Base-by-base conservation (phyloP, 2,113 vertebrate genomes). In the Corapipo altera region DNA sequence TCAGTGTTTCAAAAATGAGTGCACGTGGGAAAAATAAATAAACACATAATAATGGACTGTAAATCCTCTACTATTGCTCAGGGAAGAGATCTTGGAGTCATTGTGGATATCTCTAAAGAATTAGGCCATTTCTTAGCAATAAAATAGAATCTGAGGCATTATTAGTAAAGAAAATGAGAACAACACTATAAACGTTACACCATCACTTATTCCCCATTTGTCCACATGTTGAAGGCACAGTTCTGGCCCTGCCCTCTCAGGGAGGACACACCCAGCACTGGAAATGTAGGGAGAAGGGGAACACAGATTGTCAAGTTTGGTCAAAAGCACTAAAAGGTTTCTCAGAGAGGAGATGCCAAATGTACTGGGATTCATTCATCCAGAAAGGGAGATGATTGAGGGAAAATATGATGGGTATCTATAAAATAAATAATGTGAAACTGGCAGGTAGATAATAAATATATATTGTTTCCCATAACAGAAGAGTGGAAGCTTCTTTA, bases 151-250 rank as follows among this genome's bases (percentile, higher is more conserved):
- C 65, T 65, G 58, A 85, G 75, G 30, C 12, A 37, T 75, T 93
- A 64, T 82, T 82, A 88, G 11, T 75, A 59, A 85, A 90, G 41
- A 33, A 76, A 86, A 75, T 88, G 41, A 83, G 54, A 73, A 71
- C 33, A 69, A 77, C 90, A 5, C 44, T 52, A 6, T 44, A 24
- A 57, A 61, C 27, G 17, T 72, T 33, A 49, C 5, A 61, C 9
- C 41, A n/a, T 27, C 27, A 6, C 18, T 39, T 72, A 27, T 39
- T 64, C 33, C 48, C 44, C 12, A 8, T 69, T 82, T 83, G 10
- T 20, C 16, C 21, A 4, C 6, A 12, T 27, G 3, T 33, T 85
- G 57, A 59, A 65, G 13, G 15, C 1, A 1, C 44, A 33, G 44
- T 52, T 75, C 39, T 76, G 72, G 41, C 67, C 89, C 41, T 79